A percentile compares a stretch with the other conserved stretches of the same genome.
phyloP scores from a whole-genome alignment of 2,797 vertebrate genomes.

The Oophaga sylvatica region DNA sequence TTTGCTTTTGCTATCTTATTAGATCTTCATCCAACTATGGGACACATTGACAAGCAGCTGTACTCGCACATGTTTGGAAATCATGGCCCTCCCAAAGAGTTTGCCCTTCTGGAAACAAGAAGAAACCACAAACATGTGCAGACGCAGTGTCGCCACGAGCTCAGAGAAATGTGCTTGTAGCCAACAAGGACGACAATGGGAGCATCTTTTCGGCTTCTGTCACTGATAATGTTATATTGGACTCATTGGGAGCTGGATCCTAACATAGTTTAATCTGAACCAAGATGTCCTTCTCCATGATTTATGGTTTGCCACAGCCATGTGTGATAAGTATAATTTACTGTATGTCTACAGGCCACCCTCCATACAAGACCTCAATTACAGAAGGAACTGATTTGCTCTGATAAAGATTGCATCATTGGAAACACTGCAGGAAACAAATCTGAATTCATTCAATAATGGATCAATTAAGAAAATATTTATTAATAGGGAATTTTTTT shows the following conservation, averaged over 20 bases:
- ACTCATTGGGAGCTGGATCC: conserved; percentile 4
- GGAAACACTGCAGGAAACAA: not conserved
- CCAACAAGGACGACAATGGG: not conserved
- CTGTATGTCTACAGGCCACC: conserved; percentile 11
- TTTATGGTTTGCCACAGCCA: conserved; percentile 31
- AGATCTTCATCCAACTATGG: conserved; percentile 16
- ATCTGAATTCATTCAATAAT: not conserved
- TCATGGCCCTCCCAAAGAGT: conserved; percentile 27
- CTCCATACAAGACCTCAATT: not conserved
- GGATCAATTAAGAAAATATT: not conserved
- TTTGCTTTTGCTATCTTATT: conserved; percentile 11
- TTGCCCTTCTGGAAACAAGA: conserved; percentile 26
- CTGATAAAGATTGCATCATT: not conserved
- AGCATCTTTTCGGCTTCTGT: conserved; percentile 30
- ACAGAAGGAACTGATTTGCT: not conserved
- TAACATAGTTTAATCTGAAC: not conserved
- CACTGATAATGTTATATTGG: not conserved
- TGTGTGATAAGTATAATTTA: conserved; percentile 25
- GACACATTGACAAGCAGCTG: conserved; percentile 26
- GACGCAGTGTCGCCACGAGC: conserved; percentile 30
- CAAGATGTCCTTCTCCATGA: not conserved
- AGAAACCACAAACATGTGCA: conserved; percentile 31
- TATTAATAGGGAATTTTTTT: not conserved
- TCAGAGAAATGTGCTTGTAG: conserved; percentile 5
- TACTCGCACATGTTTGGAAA: conserved; percentile 29